Conservation (phyloP, 2,888 invertebrate species). For the Oligia fasciuncula region DNA sequence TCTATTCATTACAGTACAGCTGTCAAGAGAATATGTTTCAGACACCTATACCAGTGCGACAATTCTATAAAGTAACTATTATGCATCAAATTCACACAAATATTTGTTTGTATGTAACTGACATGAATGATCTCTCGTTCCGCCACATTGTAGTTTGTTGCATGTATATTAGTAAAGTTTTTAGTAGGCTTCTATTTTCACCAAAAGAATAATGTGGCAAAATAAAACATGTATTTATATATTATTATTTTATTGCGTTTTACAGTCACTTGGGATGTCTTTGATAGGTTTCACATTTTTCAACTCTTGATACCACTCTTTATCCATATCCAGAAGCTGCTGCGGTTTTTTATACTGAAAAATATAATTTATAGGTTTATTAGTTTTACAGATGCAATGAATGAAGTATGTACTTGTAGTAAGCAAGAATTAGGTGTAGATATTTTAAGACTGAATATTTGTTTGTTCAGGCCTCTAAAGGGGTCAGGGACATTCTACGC, state of each 20-base stretch:
- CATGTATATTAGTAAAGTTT: neutral
- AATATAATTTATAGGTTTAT: neutral
- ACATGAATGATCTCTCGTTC: no score
- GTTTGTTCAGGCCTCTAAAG: neutral
- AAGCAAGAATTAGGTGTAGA: neutral
- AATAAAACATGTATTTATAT: conserved; percentile 5
- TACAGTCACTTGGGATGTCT: conserved; percentile 86
- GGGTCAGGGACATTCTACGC: no score
- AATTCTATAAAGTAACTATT: neutral
- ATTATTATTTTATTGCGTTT: conserved; percentile 78
- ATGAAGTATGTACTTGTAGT: no score
- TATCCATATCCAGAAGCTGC: conserved; percentile 92
- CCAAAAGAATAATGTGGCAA: neutral
- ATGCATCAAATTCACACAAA: neutral
- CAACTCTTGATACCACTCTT: conserved; percentile 87
- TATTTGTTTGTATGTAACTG: neutral
- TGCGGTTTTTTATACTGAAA: conserved; percentile 94
- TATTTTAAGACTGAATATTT: neutral
- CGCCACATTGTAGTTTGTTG: neutral
- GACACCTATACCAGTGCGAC: neutral
- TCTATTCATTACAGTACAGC: neutral
- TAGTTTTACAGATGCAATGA: neutral
- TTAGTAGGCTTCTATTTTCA: neutral
- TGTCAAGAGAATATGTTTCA: neutral
- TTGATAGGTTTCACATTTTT: conserved; percentile 84